Base-by-base conservation (phyloP, 2,888 invertebrate genomes). In the Caenorhabditis doughertyi region DNA sequence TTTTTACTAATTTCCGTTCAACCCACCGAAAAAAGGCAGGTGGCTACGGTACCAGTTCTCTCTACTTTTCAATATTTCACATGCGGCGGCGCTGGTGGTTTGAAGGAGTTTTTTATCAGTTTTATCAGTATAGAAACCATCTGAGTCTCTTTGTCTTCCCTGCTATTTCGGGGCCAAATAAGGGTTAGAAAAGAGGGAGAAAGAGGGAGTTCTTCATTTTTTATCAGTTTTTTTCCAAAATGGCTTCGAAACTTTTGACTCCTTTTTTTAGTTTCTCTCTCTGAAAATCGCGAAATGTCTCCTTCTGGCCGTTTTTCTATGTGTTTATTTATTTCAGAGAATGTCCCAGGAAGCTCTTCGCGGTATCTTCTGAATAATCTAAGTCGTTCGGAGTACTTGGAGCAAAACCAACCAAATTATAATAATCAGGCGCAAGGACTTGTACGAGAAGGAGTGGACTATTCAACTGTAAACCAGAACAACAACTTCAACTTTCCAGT, bases 221-320 rank as follows among this genome's bases (percentile, higher is more conserved):
- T 44, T 72, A 72, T 72, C 72, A 72, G 72, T 72, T 51, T 51
- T 49, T 60, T 25, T 47, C 13, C 11, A 7, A 35, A 18, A 42
- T 39, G 11, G 44, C 53, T 55, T 44, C 68, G 39, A 44, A 44
- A 68, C 32, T 47, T 64, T 29, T 29, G 56, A 70, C 55, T 70
- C 56, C 56, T 49, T 71, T 70, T 71, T 58, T 44, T n/a, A n/a
- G 56, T 51, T 68, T 68, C 68, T 55, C 55, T 67, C 53, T 53
- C 55, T 18, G 29, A 29, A 25, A 42, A 44, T 13, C 27, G 25
- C 32, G 9, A 16, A 56, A 32, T 35, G 47, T 64, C 7, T 49
- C 62, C 23, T 23, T 27, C 27, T 49, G 21, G 27, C 25, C 39
- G 13, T 39, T 29, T 49, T 18, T n/a, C 16, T 49, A 25, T 5